A percentile compares a stretch with the other conserved stretches of the same genome.
phyloP scores from a whole-genome alignment of 2,113 vertebrate genomes.

The Apus apus region DNA sequence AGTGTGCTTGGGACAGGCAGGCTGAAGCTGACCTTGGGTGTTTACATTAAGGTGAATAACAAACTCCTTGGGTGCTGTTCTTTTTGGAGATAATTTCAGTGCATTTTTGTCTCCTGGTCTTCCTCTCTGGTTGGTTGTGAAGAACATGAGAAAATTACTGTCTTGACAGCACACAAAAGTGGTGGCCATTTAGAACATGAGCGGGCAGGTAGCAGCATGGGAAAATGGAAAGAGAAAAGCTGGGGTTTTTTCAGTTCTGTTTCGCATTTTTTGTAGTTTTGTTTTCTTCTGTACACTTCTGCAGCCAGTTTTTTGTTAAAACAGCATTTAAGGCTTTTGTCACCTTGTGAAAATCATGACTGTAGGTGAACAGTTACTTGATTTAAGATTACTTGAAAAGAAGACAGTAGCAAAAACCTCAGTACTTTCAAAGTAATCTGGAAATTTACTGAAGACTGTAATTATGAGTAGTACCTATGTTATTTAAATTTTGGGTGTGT shows the following conservation, averaged over 20 bases:
- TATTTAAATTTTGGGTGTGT: background rate
- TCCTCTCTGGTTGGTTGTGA: background rate
- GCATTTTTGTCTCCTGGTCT: background rate
- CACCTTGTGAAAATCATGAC: background rate
- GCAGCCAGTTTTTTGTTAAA: background rate
- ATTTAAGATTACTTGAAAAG: background rate
- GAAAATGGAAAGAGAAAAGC: background rate
- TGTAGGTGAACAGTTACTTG: background rate
- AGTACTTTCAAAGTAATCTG: background rate
- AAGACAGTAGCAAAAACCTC: background rate
- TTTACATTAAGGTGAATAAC: background rate
- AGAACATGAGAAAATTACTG: background rate
- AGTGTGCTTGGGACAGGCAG: background rate
- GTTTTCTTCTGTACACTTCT: background rate
- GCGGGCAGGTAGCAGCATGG: background rate
- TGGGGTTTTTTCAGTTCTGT: background rate
- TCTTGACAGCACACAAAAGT: background rate
- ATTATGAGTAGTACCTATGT: background rate
- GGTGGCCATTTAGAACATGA: background rate
- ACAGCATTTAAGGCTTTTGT: background rate
- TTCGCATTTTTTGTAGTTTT: background rate
- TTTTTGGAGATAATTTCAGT: background rate
- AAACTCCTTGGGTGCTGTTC: background rate
- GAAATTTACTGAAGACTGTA: background rate
- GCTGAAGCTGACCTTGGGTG: background rate